Base-by-base conservation (phyloP, 2,888 invertebrate genomes). In the Drosophila algonquin region DNA sequence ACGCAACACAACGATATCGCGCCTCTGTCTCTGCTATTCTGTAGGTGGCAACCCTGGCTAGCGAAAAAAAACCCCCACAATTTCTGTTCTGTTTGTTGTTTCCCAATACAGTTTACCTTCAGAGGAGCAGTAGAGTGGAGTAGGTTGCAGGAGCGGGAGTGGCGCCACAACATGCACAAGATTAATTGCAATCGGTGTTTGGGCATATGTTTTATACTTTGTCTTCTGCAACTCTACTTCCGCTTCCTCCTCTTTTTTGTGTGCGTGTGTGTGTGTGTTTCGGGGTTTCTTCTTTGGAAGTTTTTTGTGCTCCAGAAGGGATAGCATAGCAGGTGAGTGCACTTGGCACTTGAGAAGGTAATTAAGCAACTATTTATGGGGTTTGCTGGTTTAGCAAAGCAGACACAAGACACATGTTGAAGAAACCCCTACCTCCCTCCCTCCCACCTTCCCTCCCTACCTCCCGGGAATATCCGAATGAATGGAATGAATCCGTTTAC, bases 131-230 rank as follows among this genome's bases (percentile, higher is more conserved):
- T 35, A n/a, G 40, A 45, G 14, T 7, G 24, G 24, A 30, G 30
- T 1, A 2, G 8, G 3, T 10, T 0, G 30, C 30, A 30, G 8
- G 10, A 32, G 35, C 35, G n/a, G 16, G 14, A 21, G 45, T 61
- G 50, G 55, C 27, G 18, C 12, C 40, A 60, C 67, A 77, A 85
- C 88, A 77, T 80, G 90, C 85, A 81, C 75, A 87, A 88, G 90
- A 88, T 88, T 88, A 88, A 88, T 88, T 88, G 88, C 89, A 85
- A 90, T 88, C 83, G 88, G 88, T 89, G 83, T 89, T 87, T 87
- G 79, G 89, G 87, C 88, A 90, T 88, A 90, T 90, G 88, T 89
- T 90, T 80, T 75, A 69, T 67, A 57, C 70, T 71, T 55, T 63
- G 63, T 60, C 51, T 65, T 54, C 62, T 59, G 58, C 53, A 51